Evolutionary conservation across 1,140 invertebrate species (phyloP).

Genomic region (Calliphora vicina): DNA sequence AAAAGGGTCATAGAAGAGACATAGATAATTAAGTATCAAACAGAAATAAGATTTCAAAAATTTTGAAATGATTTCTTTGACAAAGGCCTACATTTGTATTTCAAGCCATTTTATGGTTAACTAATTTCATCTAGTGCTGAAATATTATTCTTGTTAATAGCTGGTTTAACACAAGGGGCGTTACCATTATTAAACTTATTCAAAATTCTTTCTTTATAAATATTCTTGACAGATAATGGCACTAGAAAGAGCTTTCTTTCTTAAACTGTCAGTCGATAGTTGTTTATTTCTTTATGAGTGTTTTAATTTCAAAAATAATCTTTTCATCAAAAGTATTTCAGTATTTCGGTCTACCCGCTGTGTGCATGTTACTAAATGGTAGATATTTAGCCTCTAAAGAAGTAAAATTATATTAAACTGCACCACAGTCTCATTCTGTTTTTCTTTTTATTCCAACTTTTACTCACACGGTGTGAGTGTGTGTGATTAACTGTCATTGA

Average conservation of each 20-base stretch:
- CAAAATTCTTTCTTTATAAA: neutral
- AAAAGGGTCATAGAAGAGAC: neutral
- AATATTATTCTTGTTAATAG: slow-evolving; percentile 19
- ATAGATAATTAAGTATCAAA: neutral
- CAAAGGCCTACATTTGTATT: no score
- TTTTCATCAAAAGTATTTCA: no score
- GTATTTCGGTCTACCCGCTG: neutral
- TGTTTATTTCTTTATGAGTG: no score
- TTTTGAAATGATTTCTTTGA: no score
- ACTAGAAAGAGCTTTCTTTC: neutral
- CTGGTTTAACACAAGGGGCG: slow-evolving; percentile 25
- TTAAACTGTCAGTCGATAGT: neutral
- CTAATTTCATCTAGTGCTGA: neutral
- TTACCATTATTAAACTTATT: neutral
- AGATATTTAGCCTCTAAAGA: slow-evolving; percentile 25
- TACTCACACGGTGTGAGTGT: neutral
- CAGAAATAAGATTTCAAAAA: neutral
- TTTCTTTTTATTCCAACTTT: neutral
- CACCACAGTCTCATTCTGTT: neutral
- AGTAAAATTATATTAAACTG: neutral
- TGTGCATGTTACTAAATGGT: slow-evolving; percentile 16
- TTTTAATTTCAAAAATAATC: no score
- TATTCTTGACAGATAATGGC: neutral
- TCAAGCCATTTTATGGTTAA: neutral
- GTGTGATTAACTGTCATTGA: slow-evolving; percentile 19